Evolutionary conservation across 1,140 invertebrate genomes (phyloP).

Genomic region (Pseudomyrmex gracilis): DNA sequence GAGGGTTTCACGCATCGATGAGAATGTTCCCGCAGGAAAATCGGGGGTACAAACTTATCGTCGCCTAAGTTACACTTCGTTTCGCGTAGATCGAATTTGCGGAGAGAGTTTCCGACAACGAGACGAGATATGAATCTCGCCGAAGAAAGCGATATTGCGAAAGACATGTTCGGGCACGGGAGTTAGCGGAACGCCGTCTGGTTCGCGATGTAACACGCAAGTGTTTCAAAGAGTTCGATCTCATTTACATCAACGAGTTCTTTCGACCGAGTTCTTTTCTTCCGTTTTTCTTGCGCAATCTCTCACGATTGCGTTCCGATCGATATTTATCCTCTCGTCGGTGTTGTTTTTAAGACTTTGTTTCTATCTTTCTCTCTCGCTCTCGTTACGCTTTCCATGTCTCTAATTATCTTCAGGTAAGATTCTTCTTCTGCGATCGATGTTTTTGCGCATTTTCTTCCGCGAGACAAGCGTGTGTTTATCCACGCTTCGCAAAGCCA

Average conservation of each 20-base stretch:
- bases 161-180: neutral
- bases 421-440: neutral
- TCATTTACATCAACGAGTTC: neutral
- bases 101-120: neutral
- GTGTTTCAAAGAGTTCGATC: neutral
- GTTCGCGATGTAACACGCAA: neutral
- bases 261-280: neutral
- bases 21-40: constrained; percentile 14
- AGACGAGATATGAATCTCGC: constrained; percentile 20
- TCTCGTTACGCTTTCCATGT: constrained; percentile 42
- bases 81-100: constrained; percentile 25
- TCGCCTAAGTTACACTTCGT: constrained; percentile 15
- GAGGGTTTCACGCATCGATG: constrained; percentile 31
- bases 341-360: neutral
- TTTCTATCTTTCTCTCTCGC: no score
- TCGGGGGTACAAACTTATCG: constrained; percentile 39
- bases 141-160: constrained; percentile 15
- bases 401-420: constrained; percentile 2
- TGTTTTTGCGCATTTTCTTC: constrained; percentile 8
- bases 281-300: constrained; percentile 7
- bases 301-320: neutral
- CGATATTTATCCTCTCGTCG: neutral
- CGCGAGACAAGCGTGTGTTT: constrained; percentile 31
- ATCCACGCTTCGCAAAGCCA: constrained; percentile 34
- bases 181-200: constrained; percentile 5